Percentiles rank a stretch among this genome's conserved stretches.
Evolutionary conservation across 2,888 invertebrate genomes (phyloP).

Genomic region (Agrochola macilenta): DNA sequence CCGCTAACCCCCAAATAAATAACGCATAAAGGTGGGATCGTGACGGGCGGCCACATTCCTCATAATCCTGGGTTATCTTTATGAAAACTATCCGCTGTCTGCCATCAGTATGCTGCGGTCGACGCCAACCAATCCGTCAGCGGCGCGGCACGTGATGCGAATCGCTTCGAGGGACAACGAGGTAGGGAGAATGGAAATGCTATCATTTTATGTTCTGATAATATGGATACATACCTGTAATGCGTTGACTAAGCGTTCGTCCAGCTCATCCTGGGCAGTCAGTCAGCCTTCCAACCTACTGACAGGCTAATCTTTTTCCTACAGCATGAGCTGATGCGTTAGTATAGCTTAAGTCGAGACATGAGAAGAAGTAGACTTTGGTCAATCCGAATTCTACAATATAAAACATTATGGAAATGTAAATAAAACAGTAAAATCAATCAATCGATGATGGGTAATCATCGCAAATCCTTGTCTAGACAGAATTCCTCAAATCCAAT

Average conservation of each 20-base stretch:
- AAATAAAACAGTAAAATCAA: not conserved
- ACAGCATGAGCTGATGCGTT: not conserved
- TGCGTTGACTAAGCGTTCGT: not conserved
- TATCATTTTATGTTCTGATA: not conserved
- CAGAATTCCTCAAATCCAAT: not conserved
- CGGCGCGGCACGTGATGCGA: conserved; percentile 77
- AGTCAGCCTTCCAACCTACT: too few species aligned
- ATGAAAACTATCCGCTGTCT: conserved; percentile 80
- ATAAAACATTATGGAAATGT: not conserved
- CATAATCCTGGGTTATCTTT: conserved; percentile 84
- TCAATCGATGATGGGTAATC: not conserved
- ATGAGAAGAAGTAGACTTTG: not conserved
- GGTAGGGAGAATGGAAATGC: conserved; percentile 48
- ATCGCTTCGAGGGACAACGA: conserved; percentile 62
- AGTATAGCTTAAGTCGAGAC: not conserved
- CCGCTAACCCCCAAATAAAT: conserved; percentile 69
- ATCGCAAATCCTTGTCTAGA: not conserved
- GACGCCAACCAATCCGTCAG: conserved; percentile 81
- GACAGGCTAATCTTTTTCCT: too few species aligned
- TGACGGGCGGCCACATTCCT: conserved; percentile 74
- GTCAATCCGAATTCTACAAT: not conserved
- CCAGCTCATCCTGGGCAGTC: not conserved
- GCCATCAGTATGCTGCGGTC: conserved; percentile 78
- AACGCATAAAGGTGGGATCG: conserved; percentile 68
- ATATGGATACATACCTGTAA: not conserved